Conservation (phyloP, 2,797 vertebrate genomes). For the Chrosomus eos region DNA sequence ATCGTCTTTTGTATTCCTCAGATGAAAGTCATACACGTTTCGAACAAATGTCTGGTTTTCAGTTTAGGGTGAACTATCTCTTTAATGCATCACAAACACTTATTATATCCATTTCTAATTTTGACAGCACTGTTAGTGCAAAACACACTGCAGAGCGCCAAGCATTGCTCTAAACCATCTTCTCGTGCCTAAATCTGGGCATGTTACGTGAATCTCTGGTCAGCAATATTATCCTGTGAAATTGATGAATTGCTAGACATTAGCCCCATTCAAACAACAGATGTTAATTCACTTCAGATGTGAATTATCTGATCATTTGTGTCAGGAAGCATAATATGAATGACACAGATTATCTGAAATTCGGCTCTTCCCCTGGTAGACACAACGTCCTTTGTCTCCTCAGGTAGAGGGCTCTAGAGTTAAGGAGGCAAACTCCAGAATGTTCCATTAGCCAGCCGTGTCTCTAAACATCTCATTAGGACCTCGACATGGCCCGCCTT, state of each 20-base stretch:
- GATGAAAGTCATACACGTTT: neutral
- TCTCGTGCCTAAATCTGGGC: conserved; percentile 35
- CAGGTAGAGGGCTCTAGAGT: conserved; percentile 66
- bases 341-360: conserved; percentile 78
- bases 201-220: conserved; percentile 68
- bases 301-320: conserved; percentile 83
- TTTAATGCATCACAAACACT: neutral
- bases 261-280: conserved; percentile 82
- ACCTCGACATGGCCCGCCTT: conserved; percentile 58
- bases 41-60: neutral
- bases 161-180: conserved; percentile 25
- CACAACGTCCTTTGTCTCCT: conserved; percentile 65
- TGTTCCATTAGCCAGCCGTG: conserved; percentile 60
- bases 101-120: conserved; percentile 28
- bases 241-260: conserved; percentile 82
- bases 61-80: neutral
- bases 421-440: conserved; percentile 51
- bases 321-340: conserved; percentile 80
- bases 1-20: neutral
- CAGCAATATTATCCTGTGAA: conserved; percentile 75
- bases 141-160: conserved; percentile 23
- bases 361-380: conserved; percentile 71
- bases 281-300: conserved; percentile 82
- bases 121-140: conserved; percentile 19
- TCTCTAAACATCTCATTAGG: conserved; percentile 67